Percentiles rank a stretch among this genome's conserved stretches.
phyloP scores from a whole-genome alignment of 2,888 invertebrate genomes.

The Cryptocheilus praepositus region DNA sequence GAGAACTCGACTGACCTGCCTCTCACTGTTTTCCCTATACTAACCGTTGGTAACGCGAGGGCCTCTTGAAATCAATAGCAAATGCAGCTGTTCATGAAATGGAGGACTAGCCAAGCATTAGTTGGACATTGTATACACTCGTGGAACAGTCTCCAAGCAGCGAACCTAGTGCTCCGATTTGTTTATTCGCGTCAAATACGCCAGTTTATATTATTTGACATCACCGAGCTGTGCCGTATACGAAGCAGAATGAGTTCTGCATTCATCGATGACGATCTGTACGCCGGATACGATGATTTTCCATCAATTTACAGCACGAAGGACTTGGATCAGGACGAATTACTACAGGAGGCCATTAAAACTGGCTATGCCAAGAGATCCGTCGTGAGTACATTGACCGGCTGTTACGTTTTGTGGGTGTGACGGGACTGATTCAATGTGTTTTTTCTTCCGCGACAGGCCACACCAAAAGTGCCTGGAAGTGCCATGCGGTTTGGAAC shows the following conservation, averaged over 20 bases:
- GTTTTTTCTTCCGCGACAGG: conserved; percentile 48
- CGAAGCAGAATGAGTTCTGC: conserved; percentile 25
- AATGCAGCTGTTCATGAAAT: too few species aligned
- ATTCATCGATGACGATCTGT: conserved; percentile 79
- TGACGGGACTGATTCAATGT: conserved; percentile 12
- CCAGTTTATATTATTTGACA: too few species aligned
- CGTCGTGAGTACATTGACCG: conserved; percentile 75
- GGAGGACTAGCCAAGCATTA: too few species aligned
- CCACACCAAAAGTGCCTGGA: conserved; percentile 75
- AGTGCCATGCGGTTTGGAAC: conserved; percentile 78
- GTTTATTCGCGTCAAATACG: too few species aligned
- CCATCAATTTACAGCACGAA: conserved; percentile 81
- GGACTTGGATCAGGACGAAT: conserved; percentile 83
- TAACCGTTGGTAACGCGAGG: too few species aligned
- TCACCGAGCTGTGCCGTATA: too few species aligned
- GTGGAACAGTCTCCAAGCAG: too few species aligned
- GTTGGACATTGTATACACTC: too few species aligned
- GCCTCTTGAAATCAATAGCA: too few species aligned
- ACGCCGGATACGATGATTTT: conserved; percentile 82
- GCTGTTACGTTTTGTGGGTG: not conserved
- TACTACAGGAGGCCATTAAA: conserved; percentile 86
- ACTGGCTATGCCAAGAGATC: conserved; percentile 84
- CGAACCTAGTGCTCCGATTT: too few species aligned
- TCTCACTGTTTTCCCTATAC: too few species aligned
- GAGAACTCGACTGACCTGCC: too few species aligned